phyloP scores from a whole-genome alignment of 2,888 invertebrate genomes.

The Smittia sp. region DNA sequence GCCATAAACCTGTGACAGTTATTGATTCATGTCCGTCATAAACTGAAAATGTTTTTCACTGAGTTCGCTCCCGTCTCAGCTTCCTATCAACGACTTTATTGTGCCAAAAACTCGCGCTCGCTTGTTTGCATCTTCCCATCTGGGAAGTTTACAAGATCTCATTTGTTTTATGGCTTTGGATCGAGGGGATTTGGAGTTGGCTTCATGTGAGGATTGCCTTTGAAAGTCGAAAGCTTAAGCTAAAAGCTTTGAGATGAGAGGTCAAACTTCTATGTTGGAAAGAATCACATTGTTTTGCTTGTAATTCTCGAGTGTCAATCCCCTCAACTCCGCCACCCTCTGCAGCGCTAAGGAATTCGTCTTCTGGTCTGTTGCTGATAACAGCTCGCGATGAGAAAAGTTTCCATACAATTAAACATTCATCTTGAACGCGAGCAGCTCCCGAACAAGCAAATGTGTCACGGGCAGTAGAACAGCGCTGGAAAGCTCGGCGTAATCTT shows the following conservation, averaged over 20 bases:
- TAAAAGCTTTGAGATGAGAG: too few relatives aligned
- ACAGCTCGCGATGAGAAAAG: not conserved
- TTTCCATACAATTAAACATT: not conserved
- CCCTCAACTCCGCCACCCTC: too few relatives aligned
- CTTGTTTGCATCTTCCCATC: not conserved
- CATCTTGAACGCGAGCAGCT: not conserved
- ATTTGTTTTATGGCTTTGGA: not conserved
- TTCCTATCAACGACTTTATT: not conserved
- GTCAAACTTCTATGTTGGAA: too few relatives aligned
- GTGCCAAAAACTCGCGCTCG: not conserved
- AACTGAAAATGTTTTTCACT: not conserved
- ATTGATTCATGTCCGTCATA: constrained; percentile 20
- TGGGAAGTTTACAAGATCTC: not conserved
- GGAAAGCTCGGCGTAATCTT: not conserved
- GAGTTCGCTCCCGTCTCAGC: not conserved
- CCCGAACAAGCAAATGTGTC: too few relatives aligned
- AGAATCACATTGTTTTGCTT: too few relatives aligned
- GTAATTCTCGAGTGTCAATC: too few relatives aligned
- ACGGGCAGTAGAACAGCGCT: not conserved
- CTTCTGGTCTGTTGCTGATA: not conserved
- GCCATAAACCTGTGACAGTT: constrained; percentile 24
- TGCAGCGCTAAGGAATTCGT: not conserved
- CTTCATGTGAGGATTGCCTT: not conserved
- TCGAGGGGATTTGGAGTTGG: not conserved
- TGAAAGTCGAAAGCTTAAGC: not conserved